These are phyloP conservation scores for Serripes groenlandicus DNA, from an alignment of 2,888 invertebrate species.

Conservation along the genomic window DNA sequence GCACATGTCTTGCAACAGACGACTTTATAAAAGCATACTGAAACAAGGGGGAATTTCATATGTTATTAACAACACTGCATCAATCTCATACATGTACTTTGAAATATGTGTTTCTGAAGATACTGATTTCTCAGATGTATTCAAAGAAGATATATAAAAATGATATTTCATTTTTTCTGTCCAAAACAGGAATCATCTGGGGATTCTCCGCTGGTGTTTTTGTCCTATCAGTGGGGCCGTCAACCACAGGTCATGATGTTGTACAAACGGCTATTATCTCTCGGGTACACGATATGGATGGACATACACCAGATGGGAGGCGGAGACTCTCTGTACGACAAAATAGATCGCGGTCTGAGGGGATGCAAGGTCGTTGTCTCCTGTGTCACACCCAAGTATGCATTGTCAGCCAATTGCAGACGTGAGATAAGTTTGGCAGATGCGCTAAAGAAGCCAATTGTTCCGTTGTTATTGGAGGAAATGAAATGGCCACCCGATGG, in stretches of 20 bases:
- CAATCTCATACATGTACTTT: too few species aligned
- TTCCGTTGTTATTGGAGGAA: slow-evolving; percentile 83
- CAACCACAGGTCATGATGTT: slow-evolving; percentile 81
- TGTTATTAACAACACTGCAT: too few species aligned
- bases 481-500: slow-evolving; percentile 84
- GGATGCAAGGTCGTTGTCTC: slow-evolving; percentile 80
- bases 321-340: slow-evolving; percentile 85
- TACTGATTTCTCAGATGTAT: too few species aligned
- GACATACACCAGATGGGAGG: slow-evolving; percentile 86
- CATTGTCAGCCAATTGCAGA: slow-evolving; percentile 84
- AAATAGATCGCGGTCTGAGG: slow-evolving; percentile 83
- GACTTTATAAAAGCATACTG: too few species aligned
- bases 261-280: slow-evolving; percentile 75
- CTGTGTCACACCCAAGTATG: slow-evolving; percentile 84
- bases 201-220: slow-evolving; percentile 78
- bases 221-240: slow-evolving; percentile 85
- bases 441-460: slow-evolving; percentile 83
- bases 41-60: too few species aligned
- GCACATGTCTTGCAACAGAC: too few species aligned
- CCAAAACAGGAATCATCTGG: slow-evolving; percentile 7
- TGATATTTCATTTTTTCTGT: too few species aligned
- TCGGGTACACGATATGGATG: slow-evolving; percentile 84
- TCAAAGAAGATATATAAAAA: too few species aligned
- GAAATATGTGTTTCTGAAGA: too few species aligned
- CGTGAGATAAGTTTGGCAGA: slow-evolving; percentile 83